phyloP scores from a whole-genome alignment of 2,888 invertebrate genomes.

The Altica lythri region DNA sequence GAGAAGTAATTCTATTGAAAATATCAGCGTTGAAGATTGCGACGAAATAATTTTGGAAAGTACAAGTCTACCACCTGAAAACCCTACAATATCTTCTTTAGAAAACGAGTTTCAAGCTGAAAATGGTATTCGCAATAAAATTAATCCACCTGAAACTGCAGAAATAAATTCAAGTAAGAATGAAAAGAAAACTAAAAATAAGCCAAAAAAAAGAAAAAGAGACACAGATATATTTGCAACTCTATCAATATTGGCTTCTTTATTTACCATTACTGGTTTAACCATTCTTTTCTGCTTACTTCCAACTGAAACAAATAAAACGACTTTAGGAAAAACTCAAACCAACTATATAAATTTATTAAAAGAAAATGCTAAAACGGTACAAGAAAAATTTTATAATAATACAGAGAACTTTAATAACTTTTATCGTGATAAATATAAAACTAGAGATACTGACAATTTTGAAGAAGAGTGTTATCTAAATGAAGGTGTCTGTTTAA shows the following conservation, averaged over 20 bases:
- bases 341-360: constrained; percentile 20
- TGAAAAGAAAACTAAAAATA: constrained; percentile 1
- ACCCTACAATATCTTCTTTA: too few species aligned
- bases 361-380: neutral
- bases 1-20: constrained; percentile 25
- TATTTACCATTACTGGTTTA: constrained; percentile 18
- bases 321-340: constrained; percentile 11
- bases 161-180: neutral
- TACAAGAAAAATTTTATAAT: constrained; percentile 23
- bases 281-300: constrained; percentile 12
- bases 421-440: constrained; percentile 17
- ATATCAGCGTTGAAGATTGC: constrained; percentile 19
- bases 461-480: constrained; percentile 20
- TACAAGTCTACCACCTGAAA: too few species aligned
- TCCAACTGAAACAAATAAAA: constrained; percentile 4
- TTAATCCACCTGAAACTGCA: too few species aligned
- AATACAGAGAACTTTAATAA: constrained; percentile 27
- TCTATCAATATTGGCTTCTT: constrained; percentile 15
- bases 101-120: too few species aligned
- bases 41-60: constrained; percentile 9
- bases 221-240: constrained; percentile 1
- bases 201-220: constrained; percentile 10
- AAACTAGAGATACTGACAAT: constrained; percentile 5
- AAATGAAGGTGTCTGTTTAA: constrained; percentile 12
- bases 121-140: too few species aligned